phyloP scores from a whole-genome alignment of 1,140 invertebrate species.

The Aradophagus sp. region DNA sequence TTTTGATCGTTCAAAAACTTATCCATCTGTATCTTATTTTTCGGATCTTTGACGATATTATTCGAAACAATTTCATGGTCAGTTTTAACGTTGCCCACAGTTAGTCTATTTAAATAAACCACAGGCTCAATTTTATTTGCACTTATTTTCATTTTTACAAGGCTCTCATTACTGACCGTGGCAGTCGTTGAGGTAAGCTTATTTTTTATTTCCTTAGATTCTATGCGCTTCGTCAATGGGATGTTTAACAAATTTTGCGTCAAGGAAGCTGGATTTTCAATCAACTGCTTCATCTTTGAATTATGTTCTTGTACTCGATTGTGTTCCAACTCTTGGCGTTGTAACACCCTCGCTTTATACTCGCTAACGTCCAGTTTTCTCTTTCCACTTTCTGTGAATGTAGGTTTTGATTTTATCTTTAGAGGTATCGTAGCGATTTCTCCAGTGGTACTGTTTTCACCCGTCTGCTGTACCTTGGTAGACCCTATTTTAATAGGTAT shows the following conservation, averaged over 20 bases:
- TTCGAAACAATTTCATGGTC: neutral
- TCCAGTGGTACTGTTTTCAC: neutral
- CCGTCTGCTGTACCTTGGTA: neutral
- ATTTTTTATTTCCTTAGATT: constrained; percentile 3
- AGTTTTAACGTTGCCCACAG: neutral
- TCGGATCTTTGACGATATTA: neutral
- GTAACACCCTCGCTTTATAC: constrained; percentile 65
- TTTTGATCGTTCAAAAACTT: no score
- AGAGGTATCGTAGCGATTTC: constrained; percentile 8
- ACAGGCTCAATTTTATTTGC: constrained; percentile 32
- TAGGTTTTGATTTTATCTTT: constrained; percentile 28
- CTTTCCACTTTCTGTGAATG: constrained; percentile 46
- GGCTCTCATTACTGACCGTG: constrained; percentile 11
- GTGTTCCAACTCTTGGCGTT: constrained; percentile 61
- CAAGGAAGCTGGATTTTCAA: constrained; percentile 54
- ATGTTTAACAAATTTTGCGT: constrained; percentile 61
- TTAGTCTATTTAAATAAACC: constrained; percentile 30
- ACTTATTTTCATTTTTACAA: constrained; percentile 18
- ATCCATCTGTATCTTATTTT: neutral
- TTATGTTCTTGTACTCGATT: constrained; percentile 12
- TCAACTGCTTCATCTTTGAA: constrained; percentile 36
- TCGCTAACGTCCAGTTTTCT: constrained; percentile 68
- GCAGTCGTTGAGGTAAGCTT: neutral
- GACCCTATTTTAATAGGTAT: constrained; percentile 13
- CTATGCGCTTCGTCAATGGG: constrained; percentile 45